A percentile compares a stretch with the other conserved stretches of the same genome.
Conservation (phyloP, 2,888 invertebrate genomes). For the Scaptomyza cyrtandrae region DNA sequence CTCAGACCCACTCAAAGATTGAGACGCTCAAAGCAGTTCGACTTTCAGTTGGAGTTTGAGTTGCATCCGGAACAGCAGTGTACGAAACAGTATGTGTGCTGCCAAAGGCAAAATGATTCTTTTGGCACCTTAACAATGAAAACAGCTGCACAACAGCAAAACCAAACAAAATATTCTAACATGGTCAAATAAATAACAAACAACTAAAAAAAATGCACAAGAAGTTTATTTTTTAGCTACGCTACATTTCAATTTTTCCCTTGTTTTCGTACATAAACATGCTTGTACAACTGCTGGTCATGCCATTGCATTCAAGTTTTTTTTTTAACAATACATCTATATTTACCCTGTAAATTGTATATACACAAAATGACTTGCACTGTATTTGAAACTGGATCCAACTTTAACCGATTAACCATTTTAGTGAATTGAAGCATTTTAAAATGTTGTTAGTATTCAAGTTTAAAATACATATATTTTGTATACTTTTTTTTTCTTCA, state of each 20-base stretch:
- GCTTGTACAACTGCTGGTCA: slow-evolving; percentile 39
- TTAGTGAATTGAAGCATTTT: no score
- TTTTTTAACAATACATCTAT: background rate
- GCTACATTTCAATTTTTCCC: slow-evolving; percentile 4
- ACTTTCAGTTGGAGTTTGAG: background rate
- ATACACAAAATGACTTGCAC: background rate
- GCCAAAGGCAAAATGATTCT: slow-evolving; percentile 47
- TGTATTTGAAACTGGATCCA: background rate
- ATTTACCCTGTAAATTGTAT: slow-evolving; percentile 19
- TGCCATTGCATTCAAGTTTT: slow-evolving; percentile 34
- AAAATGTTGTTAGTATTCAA: no score
- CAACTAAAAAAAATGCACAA: slow-evolving; percentile 30
- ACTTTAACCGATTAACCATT: background rate
- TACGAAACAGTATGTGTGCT: slow-evolving; percentile 1
- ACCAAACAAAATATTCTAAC: slow-evolving; percentile 61
- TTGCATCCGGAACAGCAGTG: slow-evolving; percentile 10
- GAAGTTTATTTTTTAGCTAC: slow-evolving; percentile 30
- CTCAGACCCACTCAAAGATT: slow-evolving; percentile 52
- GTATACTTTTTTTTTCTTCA: background rate
- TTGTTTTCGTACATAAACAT: slow-evolving; percentile 21
- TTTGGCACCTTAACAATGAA: slow-evolving; percentile 70
- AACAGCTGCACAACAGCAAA: slow-evolving; percentile 59
- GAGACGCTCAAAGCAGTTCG: slow-evolving; percentile 38
- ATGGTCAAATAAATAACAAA: slow-evolving; percentile 57
- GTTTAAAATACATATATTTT: no score